Conservation (phyloP, 2,888 invertebrate species). For the Steinernema carpocapsae region DNA sequence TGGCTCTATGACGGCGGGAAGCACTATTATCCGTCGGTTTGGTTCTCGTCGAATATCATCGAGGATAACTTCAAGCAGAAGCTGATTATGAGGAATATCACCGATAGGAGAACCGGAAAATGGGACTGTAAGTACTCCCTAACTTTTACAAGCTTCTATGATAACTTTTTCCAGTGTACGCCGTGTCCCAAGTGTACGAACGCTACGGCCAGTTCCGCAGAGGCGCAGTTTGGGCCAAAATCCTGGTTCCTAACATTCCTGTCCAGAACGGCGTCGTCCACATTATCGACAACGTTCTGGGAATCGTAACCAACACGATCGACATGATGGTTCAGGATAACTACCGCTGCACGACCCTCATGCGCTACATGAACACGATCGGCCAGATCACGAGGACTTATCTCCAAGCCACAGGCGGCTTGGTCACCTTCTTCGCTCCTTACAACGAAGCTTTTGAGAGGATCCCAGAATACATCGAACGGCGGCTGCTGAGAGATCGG, state of each 20-base stretch:
- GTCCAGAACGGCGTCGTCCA: slow-evolving; percentile 69
- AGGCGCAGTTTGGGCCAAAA: slow-evolving; percentile 69
- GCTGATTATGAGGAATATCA: slow-evolving; percentile 67
- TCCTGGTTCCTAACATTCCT: slow-evolving; percentile 69
- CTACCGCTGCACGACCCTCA: slow-evolving; percentile 63
- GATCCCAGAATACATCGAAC: slow-evolving; percentile 68
- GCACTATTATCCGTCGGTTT: slow-evolving; percentile 66
- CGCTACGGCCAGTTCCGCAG: slow-evolving; percentile 67
- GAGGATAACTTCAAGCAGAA: slow-evolving; percentile 69
- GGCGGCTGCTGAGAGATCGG: slow-evolving; percentile 66
- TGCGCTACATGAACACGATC: slow-evolving; percentile 68
- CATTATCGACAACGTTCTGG: slow-evolving; percentile 69
- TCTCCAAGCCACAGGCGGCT: slow-evolving; percentile 63
- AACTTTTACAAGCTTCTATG: not conserved
- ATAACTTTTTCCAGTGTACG: slow-evolving; percentile 56
- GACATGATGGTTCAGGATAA: slow-evolving; percentile 66
- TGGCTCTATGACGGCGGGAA: slow-evolving; percentile 69
- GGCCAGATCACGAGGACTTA: slow-evolving; percentile 67
- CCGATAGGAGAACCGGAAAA: slow-evolving; percentile 67
- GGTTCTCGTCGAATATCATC: slow-evolving; percentile 68
- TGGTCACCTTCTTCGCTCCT: slow-evolving; percentile 69
- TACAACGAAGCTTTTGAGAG: slow-evolving; percentile 69
- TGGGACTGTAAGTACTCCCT: slow-evolving; percentile 57
- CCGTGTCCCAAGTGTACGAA: slow-evolving; percentile 69
- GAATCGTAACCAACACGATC: slow-evolving; percentile 67